Base-by-base conservation (phyloP, 1,140 invertebrate genomes). In the Periplaneta americana region DNA sequence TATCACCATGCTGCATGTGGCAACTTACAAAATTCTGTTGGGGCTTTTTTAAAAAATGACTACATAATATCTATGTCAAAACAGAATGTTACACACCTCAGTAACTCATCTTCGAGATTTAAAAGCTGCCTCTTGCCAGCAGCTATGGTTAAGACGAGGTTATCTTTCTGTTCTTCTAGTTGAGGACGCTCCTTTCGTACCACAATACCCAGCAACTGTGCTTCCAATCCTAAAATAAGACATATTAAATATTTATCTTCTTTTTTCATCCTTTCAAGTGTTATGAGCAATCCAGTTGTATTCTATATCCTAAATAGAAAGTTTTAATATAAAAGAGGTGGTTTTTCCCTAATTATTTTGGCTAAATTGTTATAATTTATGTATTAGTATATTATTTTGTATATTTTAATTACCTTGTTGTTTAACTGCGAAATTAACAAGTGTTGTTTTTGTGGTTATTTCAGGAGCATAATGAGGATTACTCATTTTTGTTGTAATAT, bases 381-480 rank as follows among this genome's bases (percentile, higher is more conserved):
- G 22, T 75, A 13, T 11, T n/a, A n/a, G n/a, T n/a, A n/a, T n/a
- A n/a, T n/a, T n/a, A n/a, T n/a, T n/a, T n/a, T n/a, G n/a, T n/a
- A n/a, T n/a, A n/a, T n/a, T n/a, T n/a, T n/a, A n/a, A 36, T 39
- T 79, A 92, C 92, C 96, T 91, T 96, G 92, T 88, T 97, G 94
- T 88, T 97, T 98, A 78, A 98, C 95, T 48, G 96, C 95, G 86
- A 98, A 98, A 89, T 98, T 98, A 79, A 98, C 96, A 85, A 98
- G 90, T 28, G 96, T 97, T 28, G 96, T 96, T 90, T 97, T 96
- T 2, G 96, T 97, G 82, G 96, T 93, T 85, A 97, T 93, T 88
- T 98, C 97, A 8, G 96, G 97, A 35, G 96, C 93, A 88, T 97
- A 98, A 85, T 96, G 95, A 2, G 97, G 97, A 88, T 98, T 98